These are phyloP conservation scores for Anaspis maculata DNA, from an alignment of 2,888 invertebrate genomes.

Conservation along the genomic window DNA sequence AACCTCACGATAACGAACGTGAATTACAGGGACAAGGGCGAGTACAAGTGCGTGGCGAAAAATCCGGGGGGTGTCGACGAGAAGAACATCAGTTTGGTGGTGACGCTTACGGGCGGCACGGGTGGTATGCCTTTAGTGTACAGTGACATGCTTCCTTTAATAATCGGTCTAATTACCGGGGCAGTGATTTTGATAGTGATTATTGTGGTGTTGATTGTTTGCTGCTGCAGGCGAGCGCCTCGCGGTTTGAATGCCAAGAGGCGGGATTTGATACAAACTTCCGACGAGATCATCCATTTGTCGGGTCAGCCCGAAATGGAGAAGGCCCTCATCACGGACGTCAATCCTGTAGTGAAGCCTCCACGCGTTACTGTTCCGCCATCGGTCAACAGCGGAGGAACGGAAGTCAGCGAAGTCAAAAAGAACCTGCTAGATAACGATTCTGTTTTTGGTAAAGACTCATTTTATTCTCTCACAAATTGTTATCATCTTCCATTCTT, in stretches of 20 bases:
- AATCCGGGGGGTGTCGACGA: slow-evolving; percentile 76
- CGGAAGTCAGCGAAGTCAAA: slow-evolving; percentile 76
- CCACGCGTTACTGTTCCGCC: slow-evolving; percentile 68
- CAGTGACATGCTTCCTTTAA: slow-evolving; percentile 41
- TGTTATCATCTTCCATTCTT: too few relatives aligned
- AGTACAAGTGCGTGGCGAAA: slow-evolving; percentile 65
- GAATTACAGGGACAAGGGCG: slow-evolving; percentile 44
- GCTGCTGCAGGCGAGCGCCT: slow-evolving; percentile 32
- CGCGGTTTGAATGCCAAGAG: slow-evolving; percentile 27
- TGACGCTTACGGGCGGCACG: slow-evolving; percentile 13
- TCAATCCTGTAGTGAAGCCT: slow-evolving; percentile 78
- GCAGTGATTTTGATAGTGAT: slow-evolving; percentile 44
- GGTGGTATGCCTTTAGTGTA: slow-evolving; percentile 18
- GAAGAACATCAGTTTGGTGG: slow-evolving; percentile 59
- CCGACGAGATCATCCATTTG: slow-evolving; percentile 52
- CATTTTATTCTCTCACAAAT: too few relatives aligned
- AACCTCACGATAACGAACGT: slow-evolving; percentile 49
- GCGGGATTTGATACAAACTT: slow-evolving; percentile 28
- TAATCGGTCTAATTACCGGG: slow-evolving; percentile 43
- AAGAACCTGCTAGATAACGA: slow-evolving; percentile 73
- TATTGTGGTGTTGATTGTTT: slow-evolving; percentile 39
- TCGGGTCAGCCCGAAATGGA: slow-evolving; percentile 77
- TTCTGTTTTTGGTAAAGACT: slow-evolving; percentile 56
- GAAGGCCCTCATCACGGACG: slow-evolving; percentile 74
- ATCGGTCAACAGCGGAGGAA: slow-evolving; percentile 62